A percentile compares a stretch with the other conserved stretches of the same genome.
These are phyloP conservation scores for Drosophila quadrilineata DNA, from an alignment of 1,140 invertebrate species.

Conservation along the genomic window DNA sequence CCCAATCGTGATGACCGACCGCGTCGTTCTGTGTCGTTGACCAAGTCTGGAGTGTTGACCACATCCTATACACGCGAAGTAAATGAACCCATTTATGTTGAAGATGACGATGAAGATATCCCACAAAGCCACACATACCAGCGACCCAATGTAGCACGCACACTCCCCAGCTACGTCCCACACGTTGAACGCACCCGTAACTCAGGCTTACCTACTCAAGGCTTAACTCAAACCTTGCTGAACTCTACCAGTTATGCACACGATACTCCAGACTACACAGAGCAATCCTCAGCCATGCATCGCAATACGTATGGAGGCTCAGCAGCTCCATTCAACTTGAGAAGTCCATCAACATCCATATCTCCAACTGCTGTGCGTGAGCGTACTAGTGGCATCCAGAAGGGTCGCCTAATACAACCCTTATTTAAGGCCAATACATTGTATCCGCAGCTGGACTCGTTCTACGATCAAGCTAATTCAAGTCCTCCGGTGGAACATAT, in stretches of 20 bases:
- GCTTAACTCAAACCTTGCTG: slow-evolving; percentile 43
- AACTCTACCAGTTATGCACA: slow-evolving; percentile 60
- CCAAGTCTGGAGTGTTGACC: slow-evolving; percentile 65
- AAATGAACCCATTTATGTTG: slow-evolving; percentile 12
- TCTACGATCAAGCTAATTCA: slow-evolving; percentile 39
- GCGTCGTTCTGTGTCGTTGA: slow-evolving; percentile 54
- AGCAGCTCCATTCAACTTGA: slow-evolving; percentile 28
- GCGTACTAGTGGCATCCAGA: background rate
- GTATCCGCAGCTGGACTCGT: slow-evolving; percentile 55
- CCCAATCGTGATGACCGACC: background rate
- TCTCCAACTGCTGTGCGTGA: slow-evolving; percentile 25
- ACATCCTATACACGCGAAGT: slow-evolving; percentile 63
- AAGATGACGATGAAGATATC: background rate
- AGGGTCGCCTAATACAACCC: slow-evolving; percentile 47
- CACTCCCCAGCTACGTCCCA: slow-evolving; percentile 30
- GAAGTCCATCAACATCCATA: background rate
- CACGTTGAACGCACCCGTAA: slow-evolving; percentile 26
- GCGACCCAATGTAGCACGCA: slow-evolving; percentile 20
- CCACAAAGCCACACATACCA: slow-evolving; percentile 55
- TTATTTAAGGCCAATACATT: slow-evolving; percentile 34
- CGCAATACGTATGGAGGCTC: slow-evolving; percentile 50
- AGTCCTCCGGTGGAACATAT: slow-evolving; percentile 17
- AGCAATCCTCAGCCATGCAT: background rate
- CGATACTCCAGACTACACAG: slow-evolving; percentile 4
- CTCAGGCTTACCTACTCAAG: slow-evolving; percentile 19